Conservation (phyloP, 64 coral and sea anemone genomes). For the Acropora tenuis region DNA sequence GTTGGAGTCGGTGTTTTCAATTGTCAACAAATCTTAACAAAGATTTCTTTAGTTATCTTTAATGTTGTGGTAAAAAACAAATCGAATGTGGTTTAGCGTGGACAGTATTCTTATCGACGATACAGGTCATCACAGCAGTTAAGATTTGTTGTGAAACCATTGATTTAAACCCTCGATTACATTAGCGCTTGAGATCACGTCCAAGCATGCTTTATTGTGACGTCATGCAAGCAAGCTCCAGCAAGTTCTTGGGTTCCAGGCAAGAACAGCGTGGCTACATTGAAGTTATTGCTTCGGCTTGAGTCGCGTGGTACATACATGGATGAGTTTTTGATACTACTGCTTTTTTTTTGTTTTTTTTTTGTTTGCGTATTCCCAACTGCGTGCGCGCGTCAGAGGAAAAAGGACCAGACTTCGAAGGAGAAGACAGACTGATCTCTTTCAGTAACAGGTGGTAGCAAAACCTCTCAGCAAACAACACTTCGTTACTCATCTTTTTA, state of each 20-base stretch:
- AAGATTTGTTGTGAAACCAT: too few species aligned
- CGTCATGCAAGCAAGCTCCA: not conserved
- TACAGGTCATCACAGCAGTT: too few species aligned
- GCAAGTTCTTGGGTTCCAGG: not conserved
- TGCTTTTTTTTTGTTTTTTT: too few species aligned
- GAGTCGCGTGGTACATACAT: not conserved
- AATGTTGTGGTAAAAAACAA: too few species aligned
- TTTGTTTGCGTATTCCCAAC: not conserved
- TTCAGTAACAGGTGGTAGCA: not conserved
- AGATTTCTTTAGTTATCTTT: too few species aligned
- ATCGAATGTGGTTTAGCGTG: too few species aligned
- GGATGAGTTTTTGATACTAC: not conserved
- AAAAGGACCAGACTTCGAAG: not conserved
- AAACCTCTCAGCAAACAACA: not conserved
- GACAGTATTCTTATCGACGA: too few species aligned
- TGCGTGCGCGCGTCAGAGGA: not conserved
- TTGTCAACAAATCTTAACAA: too few species aligned
- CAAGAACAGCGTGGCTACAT: not conserved
- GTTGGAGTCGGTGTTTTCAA: too few species aligned
- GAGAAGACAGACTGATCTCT: not conserved
- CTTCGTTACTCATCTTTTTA: too few species aligned
- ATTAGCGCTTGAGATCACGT: not conserved
- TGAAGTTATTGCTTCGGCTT: not conserved
- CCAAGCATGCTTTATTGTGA: slow-evolving; percentile 4
- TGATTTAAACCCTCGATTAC: too few species aligned